Percentiles rank a stretch among this genome's conserved stretches.
Conservation (phyloP, 2,797 vertebrate genomes). For the Euthynnus affinis region DNA sequence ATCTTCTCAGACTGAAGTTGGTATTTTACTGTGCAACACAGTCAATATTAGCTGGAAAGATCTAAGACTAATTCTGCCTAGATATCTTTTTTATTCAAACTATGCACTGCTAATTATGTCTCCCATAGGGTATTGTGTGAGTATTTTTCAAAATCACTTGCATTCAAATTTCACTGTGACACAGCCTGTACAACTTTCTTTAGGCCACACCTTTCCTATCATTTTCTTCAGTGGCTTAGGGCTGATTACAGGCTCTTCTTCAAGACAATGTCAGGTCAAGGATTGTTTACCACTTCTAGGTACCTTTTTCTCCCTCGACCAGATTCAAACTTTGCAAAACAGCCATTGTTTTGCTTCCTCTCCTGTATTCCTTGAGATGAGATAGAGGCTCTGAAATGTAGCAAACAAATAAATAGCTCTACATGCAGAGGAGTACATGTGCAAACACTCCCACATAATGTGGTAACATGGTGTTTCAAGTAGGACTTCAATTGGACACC, state of each 20-base stretch:
- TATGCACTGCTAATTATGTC: no score
- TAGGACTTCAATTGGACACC: conserved; percentile 80
- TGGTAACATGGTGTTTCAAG: conserved; percentile 83
- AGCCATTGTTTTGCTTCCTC: conserved; percentile 19
- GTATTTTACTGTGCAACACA: background rate
- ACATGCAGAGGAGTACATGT: conserved; percentile 75
- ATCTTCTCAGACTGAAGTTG: background rate
- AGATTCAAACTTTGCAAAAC: conserved; percentile 45
- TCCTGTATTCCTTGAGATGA: conserved; percentile 50
- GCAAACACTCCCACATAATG: conserved; percentile 83
- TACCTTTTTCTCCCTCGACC: conserved; percentile 41
- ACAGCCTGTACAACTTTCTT: conserved; percentile 6
- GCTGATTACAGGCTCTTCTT: conserved; percentile 55
- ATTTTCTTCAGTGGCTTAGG: conserved; percentile 25
- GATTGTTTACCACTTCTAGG: conserved; percentile 60
- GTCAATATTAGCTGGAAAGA: no score
- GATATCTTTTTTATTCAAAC: background rate
- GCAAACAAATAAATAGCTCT: conserved; percentile 72
- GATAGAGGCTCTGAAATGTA: conserved; percentile 38
- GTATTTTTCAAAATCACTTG: background rate
- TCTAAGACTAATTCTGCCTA: background rate
- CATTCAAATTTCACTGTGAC: conserved; percentile 17
- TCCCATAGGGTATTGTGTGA: no score
- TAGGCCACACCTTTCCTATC: conserved; percentile 10
- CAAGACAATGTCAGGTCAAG: conserved; percentile 53